Conservation (phyloP, 2,888 invertebrate species). For the Eilema sororculum region DNA sequence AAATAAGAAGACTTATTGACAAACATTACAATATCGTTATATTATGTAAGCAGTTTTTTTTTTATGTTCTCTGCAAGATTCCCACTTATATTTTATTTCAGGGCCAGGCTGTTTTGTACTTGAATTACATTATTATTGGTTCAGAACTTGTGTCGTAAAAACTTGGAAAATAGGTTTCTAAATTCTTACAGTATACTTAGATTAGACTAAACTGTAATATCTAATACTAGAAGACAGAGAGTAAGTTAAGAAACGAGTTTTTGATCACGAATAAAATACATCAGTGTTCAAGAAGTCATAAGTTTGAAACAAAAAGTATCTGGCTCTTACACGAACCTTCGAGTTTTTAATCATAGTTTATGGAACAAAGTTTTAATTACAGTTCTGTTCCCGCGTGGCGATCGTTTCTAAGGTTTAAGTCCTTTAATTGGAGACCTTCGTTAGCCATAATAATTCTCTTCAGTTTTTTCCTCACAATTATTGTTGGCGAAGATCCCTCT, state of each 20-base stretch:
- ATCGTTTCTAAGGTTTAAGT: slow-evolving; percentile 60
- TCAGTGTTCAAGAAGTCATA: slow-evolving; percentile 48
- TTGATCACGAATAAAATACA: slow-evolving; percentile 27
- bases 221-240: no score
- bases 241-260: background rate
- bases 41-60: no score
- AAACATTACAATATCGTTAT: no score
- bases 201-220: background rate
- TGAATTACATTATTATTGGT: no score
- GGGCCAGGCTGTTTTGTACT: no score
- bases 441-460: slow-evolving; percentile 50
- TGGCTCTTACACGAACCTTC: slow-evolving; percentile 46
- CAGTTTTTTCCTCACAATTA: slow-evolving; percentile 47
- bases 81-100: no score
- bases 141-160: no score
- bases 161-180: no score
- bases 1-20: no score
- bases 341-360: slow-evolving; percentile 72
- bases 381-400: slow-evolving; percentile 55
- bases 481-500: slow-evolving; percentile 44
- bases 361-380: slow-evolving; percentile 73
- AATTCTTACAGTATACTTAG: background rate
- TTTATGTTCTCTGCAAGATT: no score
- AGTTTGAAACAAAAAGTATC: slow-evolving; percentile 49
- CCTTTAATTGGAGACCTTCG: slow-evolving; percentile 60